These are phyloP conservation scores for Pagrus major DNA, from an alignment of 2,113 vertebrate genomes.

Conservation along the genomic window DNA sequence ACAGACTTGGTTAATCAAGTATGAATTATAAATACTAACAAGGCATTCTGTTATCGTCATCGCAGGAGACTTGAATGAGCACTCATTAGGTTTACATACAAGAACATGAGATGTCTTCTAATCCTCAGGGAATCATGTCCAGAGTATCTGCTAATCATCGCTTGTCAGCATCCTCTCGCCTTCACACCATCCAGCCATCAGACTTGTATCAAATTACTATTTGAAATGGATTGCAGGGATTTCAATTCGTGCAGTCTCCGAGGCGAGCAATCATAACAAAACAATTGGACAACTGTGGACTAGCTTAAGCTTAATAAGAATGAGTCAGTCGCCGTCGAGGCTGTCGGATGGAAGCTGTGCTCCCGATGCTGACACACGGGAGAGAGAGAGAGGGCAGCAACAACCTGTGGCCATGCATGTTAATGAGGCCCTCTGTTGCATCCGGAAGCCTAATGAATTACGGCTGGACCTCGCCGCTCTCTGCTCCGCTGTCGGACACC, in stretches of 20 bases:
- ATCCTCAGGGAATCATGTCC: not conserved
- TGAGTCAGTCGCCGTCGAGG: conserved; percentile 15
- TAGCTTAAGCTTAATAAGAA: conserved; percentile 46
- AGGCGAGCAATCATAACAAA: conserved; percentile 43
- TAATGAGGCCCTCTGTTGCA: conserved; percentile 56
- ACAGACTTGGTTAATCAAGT: not conserved
- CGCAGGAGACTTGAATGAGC: not conserved
- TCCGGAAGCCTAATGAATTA: conserved; percentile 66
- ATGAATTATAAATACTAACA: conserved; percentile 17
- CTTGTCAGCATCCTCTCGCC: conserved; percentile 26
- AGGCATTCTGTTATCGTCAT: not conserved
- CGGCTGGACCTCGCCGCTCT: conserved; percentile 34
- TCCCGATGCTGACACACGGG: conserved; percentile 21
- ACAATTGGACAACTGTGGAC: conserved; percentile 40
- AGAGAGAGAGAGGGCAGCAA: conserved; percentile 47
- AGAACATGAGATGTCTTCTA: conserved; percentile 14
- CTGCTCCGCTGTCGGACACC: conserved; percentile 57
- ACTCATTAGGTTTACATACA: conserved; percentile 34
- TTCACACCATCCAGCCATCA: conserved; percentile 15
- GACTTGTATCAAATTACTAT: conserved; percentile 28
- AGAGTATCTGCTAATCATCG: conserved; percentile 25
- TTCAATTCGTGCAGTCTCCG: conserved; percentile 11
- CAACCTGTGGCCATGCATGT: conserved; percentile 69
- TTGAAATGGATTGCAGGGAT: conserved; percentile 36
- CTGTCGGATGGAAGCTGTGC: conserved; percentile 30